A percentile compares a stretch with the other conserved stretches of the same genome.
Conservation (phyloP, 1,140 invertebrate species). For the Lethrus apterus region DNA sequence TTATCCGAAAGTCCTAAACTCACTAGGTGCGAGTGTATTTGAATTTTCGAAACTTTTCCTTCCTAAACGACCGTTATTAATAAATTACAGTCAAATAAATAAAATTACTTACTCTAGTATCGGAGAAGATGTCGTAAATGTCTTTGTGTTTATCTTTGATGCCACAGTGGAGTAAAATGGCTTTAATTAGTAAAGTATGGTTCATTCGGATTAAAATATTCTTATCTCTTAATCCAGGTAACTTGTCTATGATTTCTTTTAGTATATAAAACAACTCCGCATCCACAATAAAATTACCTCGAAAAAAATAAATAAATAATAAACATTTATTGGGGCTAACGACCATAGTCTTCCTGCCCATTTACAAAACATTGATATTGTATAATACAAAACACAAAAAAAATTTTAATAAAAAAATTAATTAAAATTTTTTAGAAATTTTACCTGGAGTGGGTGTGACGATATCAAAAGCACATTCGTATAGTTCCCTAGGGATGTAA, state of each 20-base stretch:
- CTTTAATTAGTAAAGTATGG: conserved; percentile 71
- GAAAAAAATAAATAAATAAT: no score
- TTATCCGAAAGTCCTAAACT: conserved; percentile 61
- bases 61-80: conserved; percentile 37
- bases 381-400: conserved; percentile 3
- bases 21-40: conserved; percentile 64
- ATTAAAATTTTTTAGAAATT: neutral
- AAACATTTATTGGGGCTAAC: neutral
- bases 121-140: conserved; percentile 52
- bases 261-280: conserved; percentile 76
- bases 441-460: conserved; percentile 62
- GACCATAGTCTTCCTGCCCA: no score
- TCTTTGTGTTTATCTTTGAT: conserved; percentile 65
- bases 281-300: conserved; percentile 68
- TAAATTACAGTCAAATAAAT: conserved; percentile 1
- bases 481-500: conserved; percentile 80
- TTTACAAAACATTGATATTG: neutral
- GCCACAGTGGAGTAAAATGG: conserved; percentile 72
- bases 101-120: conserved; percentile 47
- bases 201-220: conserved; percentile 74
- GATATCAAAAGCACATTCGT: conserved; percentile 91
- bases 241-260: conserved; percentile 67
- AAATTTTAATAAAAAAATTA: no score
- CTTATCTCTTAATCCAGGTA: conserved; percentile 57
- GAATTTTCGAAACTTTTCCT: conserved; percentile 58